phyloP scores from a whole-genome alignment of 2,888 invertebrate species.

The Machimus atricapillus region DNA sequence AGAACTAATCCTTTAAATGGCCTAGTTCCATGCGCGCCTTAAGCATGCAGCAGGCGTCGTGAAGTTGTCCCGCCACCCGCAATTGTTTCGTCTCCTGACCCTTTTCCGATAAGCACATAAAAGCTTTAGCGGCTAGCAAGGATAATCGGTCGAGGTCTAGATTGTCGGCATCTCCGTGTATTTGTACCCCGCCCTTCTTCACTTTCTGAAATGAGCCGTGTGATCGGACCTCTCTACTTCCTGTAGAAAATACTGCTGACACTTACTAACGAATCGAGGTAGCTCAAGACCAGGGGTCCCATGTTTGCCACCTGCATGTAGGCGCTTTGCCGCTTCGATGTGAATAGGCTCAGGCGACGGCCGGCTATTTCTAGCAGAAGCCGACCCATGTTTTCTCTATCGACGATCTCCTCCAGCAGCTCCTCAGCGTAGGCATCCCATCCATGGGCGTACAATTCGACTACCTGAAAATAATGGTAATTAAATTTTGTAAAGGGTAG shows the following conservation, averaged over 20 bases:
- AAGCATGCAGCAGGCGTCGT: slow-evolving; percentile 63
- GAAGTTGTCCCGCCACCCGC: slow-evolving; percentile 63
- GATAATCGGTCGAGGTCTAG: slow-evolving; percentile 57
- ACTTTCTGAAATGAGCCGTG: slow-evolving; percentile 41
- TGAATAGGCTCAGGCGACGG: slow-evolving; percentile 75
- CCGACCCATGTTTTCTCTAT: slow-evolving; percentile 73
- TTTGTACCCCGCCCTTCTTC: slow-evolving; percentile 49
- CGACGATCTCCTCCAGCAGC: slow-evolving; percentile 71
- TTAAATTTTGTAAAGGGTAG: slow-evolving; percentile 20
- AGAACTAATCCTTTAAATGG: slow-evolving; percentile 3
- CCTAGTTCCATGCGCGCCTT: slow-evolving; percentile 46
- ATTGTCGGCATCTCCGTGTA: slow-evolving; percentile 55
- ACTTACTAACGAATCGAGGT: slow-evolving; percentile 74
- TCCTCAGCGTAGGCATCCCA: slow-evolving; percentile 69
- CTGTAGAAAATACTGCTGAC: slow-evolving; percentile 50
- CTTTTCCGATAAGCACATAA: slow-evolving; percentile 58
- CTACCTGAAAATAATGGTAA: slow-evolving; percentile 59
- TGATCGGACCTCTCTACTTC: slow-evolving; percentile 30
- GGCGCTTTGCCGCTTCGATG: slow-evolving; percentile 67
- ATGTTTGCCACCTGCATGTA: slow-evolving; percentile 77
- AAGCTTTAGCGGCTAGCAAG: slow-evolving; percentile 59
- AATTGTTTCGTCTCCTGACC: slow-evolving; percentile 59
- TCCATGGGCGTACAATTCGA: slow-evolving; percentile 70
- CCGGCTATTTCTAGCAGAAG: slow-evolving; percentile 82
- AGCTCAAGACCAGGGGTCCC: slow-evolving; percentile 77